Base-by-base conservation (phyloP, 2,888 invertebrate species). In the Machimus atricapillus region DNA sequence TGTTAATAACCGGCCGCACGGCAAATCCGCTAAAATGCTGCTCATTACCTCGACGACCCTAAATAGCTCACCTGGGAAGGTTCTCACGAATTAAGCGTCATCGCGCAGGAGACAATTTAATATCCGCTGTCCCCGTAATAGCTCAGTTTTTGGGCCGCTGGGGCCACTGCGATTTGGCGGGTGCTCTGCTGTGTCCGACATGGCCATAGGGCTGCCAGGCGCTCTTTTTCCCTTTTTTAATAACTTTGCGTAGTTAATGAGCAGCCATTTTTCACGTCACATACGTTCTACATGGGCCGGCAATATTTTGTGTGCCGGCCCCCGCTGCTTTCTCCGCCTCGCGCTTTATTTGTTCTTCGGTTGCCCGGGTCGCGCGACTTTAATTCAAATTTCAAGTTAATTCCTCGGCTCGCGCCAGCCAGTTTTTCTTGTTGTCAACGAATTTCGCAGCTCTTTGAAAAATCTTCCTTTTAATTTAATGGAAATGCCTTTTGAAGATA, bases 241-340 rank as follows among this genome's bases (percentile, higher is more conserved):
- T 86, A 79, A 78, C 78, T 86, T 86, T 79, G 87, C 77, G 74
- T 87, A 83, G 77, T 83, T 77, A 87, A 87, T 83, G 83, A 87
- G 87, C 74, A 23, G 40, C 82, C 66, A 87, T 87, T 83, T 76
- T 76, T 87, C 82, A 87, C 40, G 76, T 23, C 58, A 77, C 82
- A 82, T 83, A 79, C 85, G 74, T 85, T 85, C 74, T 85, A 40
- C 85, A 85, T 74, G 85, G 74, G n/a, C 73, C 46, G 85, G 85
- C 46, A 74, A 37, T 74, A 74, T 85, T 85, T 85, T 74, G 56
- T 85, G 27, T 43, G 73, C 74, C 46, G 40, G 19, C 73, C 58
- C 86, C 86, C 81, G 86, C 34, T 58, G 86, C 40, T 78, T 79
- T 78, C 56, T 78, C 77, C 46, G 77, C 77, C 52, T 56, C 46